Percentiles rank a stretch among this genome's conserved stretches.
These are phyloP conservation scores for Anthopleura sola DNA, from an alignment of 64 coral and sea anemone species.

Conservation along the genomic window DNA sequence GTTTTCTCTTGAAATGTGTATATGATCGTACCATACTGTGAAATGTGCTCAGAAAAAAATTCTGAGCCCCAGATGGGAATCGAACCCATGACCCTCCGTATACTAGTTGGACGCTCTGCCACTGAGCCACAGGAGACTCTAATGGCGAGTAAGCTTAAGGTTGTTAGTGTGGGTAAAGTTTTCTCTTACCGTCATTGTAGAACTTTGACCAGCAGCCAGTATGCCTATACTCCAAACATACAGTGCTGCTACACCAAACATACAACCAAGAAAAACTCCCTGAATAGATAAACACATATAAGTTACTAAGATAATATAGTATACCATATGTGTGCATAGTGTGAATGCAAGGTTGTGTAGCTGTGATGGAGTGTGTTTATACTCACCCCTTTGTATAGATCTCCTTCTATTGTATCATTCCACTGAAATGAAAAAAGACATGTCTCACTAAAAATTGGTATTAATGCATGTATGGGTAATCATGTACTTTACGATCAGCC, in stretches of 20 bases:
- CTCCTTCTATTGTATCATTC: slow-evolving; percentile 69
- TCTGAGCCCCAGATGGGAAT: too few relatives aligned
- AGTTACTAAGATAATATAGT: too few relatives aligned
- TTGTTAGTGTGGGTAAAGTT: too few relatives aligned
- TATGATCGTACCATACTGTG: too few relatives aligned
- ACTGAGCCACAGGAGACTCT: too few relatives aligned
- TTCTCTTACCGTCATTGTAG: slow-evolving; percentile 94
- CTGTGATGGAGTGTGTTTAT: neutral
- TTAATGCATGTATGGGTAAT: neutral
- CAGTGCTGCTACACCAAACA: slow-evolving; percentile 84
- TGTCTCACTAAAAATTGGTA: neutral
- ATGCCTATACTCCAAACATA: slow-evolving; percentile 97
- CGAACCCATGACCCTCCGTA: too few relatives aligned
- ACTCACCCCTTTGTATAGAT: slow-evolving; percentile 93
- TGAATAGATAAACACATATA: neutral
- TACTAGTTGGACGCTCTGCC: too few relatives aligned
- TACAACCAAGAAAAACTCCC: slow-evolving; percentile 97
- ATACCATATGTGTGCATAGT: too few relatives aligned
- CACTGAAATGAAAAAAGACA: neutral
- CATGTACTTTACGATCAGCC: neutral
- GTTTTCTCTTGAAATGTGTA: too few relatives aligned
- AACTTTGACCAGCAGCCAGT: slow-evolving; percentile 95
- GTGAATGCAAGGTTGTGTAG: neutral
- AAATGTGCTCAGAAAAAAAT: too few relatives aligned
- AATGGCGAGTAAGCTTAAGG: too few relatives aligned